A percentile compares a stretch with the other conserved stretches of the same genome.
These are phyloP conservation scores for Scartelaos histophorus DNA, from an alignment of 2,113 vertebrate species.

Conservation along the genomic window DNA sequence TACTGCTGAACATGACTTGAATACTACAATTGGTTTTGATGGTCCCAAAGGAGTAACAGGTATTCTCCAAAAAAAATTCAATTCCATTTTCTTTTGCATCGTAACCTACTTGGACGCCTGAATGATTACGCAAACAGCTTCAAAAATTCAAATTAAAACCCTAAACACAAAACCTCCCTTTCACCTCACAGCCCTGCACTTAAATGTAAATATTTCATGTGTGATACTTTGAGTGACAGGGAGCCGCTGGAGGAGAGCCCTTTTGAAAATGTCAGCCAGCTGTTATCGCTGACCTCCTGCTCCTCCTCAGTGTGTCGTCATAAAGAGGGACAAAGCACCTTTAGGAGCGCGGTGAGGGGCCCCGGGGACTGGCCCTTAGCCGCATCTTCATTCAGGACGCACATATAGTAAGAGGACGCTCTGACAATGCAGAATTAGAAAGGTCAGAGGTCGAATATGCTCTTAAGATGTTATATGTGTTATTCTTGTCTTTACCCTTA, in stretches of 20 bases:
- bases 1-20: too few species aligned
- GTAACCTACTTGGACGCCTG: too few species aligned
- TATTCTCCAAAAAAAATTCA: too few species aligned
- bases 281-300: constrained; percentile 4
- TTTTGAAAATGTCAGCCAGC: constrained; percentile 1
- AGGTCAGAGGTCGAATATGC: neutral
- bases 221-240: neutral
- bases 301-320: neutral
- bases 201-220: neutral
- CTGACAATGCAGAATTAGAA: neutral
- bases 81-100: too few species aligned
- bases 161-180: neutral
- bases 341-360: neutral
- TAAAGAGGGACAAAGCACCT: neutral
- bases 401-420: neutral
- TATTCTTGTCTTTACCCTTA: too few species aligned
- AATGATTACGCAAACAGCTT: neutral
- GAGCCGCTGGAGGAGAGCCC: constrained; percentile 3
- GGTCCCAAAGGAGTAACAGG: too few species aligned
- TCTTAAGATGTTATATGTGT: too few species aligned
- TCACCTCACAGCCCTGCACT: neutral
- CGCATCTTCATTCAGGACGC: neutral
- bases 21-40: too few species aligned
- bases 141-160: neutral
- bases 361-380: neutral